Evolutionary conservation across 2,113 vertebrate genomes (phyloP).

Genomic region (Romanogobio albipinnatus): DNA sequence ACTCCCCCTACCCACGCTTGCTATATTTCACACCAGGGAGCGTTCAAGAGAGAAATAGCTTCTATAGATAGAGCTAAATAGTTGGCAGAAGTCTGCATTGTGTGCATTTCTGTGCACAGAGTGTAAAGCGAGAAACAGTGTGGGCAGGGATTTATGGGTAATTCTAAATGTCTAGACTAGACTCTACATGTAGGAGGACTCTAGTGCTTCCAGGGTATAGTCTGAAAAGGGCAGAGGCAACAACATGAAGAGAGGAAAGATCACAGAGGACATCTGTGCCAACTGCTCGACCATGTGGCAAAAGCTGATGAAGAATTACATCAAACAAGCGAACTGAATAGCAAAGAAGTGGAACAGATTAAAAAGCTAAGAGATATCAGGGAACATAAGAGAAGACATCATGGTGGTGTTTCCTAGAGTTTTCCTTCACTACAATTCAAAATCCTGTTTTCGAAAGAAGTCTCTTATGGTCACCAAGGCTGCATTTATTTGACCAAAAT

Average conservation of each 20-base stretch:
- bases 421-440: not conserved
- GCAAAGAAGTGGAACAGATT: not conserved
- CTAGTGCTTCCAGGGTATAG: not conserved
- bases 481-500: not conserved
- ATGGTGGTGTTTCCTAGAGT: conserved; percentile 9
- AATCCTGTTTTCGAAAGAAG: too few relatives aligned
- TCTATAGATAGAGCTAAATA: conserved; percentile 12
- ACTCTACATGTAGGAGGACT: conserved; percentile 6
- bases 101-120: not conserved
- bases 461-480: not conserved
- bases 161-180: conserved; percentile 11
- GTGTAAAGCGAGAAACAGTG: not conserved
- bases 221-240: conserved; percentile 1
- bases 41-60: not conserved
- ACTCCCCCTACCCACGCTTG: not conserved
- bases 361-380: not conserved
- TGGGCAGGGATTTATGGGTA: not conserved
- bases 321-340: not conserved
- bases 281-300: conserved; percentile 19
- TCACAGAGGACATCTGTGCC: not conserved
- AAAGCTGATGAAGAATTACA: not conserved
- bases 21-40: conserved; percentile 5
- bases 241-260: not conserved
- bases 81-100: not conserved
- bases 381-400: not conserved